Evolutionary conservation across 2,888 invertebrate genomes (phyloP).

Genomic region (Oconnorella tubifera): DNA sequence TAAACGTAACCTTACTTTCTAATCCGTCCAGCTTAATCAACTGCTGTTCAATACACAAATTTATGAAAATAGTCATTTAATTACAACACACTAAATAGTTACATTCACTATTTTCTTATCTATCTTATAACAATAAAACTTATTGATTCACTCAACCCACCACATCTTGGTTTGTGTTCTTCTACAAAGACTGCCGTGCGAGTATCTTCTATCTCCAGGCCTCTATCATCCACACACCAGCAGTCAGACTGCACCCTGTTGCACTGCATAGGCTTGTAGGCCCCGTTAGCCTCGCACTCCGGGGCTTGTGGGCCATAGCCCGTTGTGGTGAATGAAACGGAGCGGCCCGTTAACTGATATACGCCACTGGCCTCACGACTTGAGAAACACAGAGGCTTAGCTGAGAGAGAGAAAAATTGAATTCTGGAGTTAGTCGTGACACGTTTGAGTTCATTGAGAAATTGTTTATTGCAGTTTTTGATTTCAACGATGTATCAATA

Average conservation of each 20-base stretch:
- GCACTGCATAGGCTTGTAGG: slow-evolving; percentile 28
- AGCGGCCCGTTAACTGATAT: background rate
- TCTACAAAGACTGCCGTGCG: slow-evolving; percentile 10
- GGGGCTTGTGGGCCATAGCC: slow-evolving; percentile 5
- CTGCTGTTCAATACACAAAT: no score
- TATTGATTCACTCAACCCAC: no score
- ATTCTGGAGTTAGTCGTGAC: no score
- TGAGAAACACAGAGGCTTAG: slow-evolving; percentile 12
- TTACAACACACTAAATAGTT: no score
- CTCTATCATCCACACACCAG: slow-evolving; percentile 30
- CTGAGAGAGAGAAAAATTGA: background rate
- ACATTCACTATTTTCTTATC: no score
- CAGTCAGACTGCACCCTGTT: slow-evolving; percentile 12
- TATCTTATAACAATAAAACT: no score
- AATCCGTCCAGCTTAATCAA: no score
- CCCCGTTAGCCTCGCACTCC: slow-evolving; percentile 17
- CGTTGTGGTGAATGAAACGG: background rate
- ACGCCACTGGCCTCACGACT: background rate
- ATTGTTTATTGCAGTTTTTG: no score
- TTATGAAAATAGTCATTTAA: no score
- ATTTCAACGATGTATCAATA: no score
- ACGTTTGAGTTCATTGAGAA: no score
- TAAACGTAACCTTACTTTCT: no score
- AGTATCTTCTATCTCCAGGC: slow-evolving; percentile 22
- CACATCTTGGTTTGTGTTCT: background rate